phyloP scores from a whole-genome alignment of 2,113 vertebrate genomes.

The Cinclus cinclus region DNA sequence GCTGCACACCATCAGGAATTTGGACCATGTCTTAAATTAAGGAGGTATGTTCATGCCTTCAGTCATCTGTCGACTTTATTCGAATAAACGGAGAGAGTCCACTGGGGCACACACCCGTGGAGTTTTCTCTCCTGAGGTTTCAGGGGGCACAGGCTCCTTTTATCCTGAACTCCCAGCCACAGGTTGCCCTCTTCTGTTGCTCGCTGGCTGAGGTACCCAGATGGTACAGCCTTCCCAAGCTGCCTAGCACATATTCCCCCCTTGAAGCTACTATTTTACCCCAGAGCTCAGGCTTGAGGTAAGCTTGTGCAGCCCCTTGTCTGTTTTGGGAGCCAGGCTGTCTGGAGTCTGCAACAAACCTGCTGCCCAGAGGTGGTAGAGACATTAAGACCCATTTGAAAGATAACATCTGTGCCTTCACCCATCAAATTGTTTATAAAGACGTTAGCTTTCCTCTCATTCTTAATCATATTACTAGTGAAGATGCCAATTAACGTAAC shows the following conservation, averaged over 20 bases:
- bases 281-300: background rate
- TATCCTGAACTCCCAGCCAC: fast-evolving
- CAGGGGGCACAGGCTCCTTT: fast-evolving
- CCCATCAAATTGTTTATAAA: background rate
- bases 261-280: background rate
- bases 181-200: background rate
- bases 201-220: background rate
- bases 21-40: background rate
- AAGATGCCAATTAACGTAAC: background rate
- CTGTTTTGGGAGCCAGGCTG: background rate
- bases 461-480: background rate
- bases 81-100: background rate
- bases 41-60: background rate
- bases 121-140: background rate
- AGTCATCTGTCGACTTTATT: background rate
- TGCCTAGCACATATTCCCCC: fast-evolving
- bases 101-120: fast-evolving
- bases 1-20: background rate
- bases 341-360: background rate
- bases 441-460: background rate
- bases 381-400: background rate
- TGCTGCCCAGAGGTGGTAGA: background rate
- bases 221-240: background rate
- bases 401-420: background rate
- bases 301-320: background rate